Base-by-base conservation (phyloP, 2,888 invertebrate genomes). In the Lumbricus terrestris region DNA sequence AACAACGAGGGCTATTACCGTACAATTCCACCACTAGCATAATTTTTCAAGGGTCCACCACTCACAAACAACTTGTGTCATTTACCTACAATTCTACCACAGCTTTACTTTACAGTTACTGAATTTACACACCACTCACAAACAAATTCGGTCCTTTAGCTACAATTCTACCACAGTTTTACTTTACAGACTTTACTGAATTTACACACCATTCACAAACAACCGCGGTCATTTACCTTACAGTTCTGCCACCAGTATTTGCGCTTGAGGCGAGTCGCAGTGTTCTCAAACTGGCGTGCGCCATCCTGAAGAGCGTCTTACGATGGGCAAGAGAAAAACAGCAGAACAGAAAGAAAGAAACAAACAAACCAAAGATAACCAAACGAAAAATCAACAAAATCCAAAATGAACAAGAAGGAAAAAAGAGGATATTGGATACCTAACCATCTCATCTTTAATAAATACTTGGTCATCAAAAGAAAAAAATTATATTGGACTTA, bases 241-340 rank as follows among this genome's bases (percentile, higher is more conserved):
- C 37, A 69, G 35, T 89, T 89, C 89, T 89, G 47, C 89, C 89
- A 89, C 89, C 89, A 89, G 89, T 89, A 89, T 47, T 89, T 89
- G 23, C 89, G 42, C 89, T 89, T 89, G n/a, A 89, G n/a, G 20
- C 69, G n/a, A 29, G 89, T 89, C 11, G 89, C 89, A 33, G 89
- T 54, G 33, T 69, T 89, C 37, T 89, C 89, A 89, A 89, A 89
- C 82, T 89, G 89, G 33, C 89, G 42, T 4, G 89, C 89, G 15
- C 89, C 89, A 69, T 89, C 89, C 69, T 89, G 89, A 23, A 89
- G 89, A 29, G 89, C 89, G 33, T 89, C 89, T 89, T 69, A 69
- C 0, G 23, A 82, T 18, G 33, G 33, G 11, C 3, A 82, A 6
- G 15, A 82, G 15, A 15, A 35, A 85, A 35, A 85, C 2, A 85